These are phyloP conservation scores for Saiga tatarica DNA, from an alignment of 2,113 vertebrate genomes.

Conservation along the genomic window DNA sequence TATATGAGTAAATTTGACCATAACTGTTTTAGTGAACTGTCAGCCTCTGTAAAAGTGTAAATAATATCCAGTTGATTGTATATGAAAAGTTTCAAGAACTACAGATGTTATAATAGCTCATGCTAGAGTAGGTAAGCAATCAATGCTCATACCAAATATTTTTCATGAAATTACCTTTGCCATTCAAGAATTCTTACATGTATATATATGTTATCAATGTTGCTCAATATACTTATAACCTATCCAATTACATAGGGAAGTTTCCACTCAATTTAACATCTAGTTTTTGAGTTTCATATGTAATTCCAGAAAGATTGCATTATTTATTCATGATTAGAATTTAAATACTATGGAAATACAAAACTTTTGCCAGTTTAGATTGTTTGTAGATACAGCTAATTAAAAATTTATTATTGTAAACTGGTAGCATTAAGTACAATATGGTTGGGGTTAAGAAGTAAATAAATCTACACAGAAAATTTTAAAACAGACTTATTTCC, in stretches of 20 bases:
- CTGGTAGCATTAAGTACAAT: not conserved
- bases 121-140: not conserved
- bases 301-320: not conserved
- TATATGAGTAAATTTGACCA: not conserved
- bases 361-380: not conserved
- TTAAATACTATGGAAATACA: not conserved
- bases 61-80: not conserved
- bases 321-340: not conserved
- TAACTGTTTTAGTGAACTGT: not conserved
- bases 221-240: not conserved
- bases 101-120: not conserved
- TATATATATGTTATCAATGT: not conserved
- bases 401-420: not conserved
- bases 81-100: not conserved
- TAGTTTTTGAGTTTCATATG: not conserved
- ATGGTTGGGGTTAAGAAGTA: not conserved
- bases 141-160: not conserved
- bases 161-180: slow-evolving; percentile 30
- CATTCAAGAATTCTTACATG: not conserved
- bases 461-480: not conserved
- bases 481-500: not conserved
- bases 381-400: not conserved
- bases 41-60: not conserved
- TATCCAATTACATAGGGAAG: not conserved
- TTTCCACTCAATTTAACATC: not conserved